Base-by-base conservation (phyloP, 2,797 vertebrate genomes). In the Halcyon smyrnensis region DNA sequence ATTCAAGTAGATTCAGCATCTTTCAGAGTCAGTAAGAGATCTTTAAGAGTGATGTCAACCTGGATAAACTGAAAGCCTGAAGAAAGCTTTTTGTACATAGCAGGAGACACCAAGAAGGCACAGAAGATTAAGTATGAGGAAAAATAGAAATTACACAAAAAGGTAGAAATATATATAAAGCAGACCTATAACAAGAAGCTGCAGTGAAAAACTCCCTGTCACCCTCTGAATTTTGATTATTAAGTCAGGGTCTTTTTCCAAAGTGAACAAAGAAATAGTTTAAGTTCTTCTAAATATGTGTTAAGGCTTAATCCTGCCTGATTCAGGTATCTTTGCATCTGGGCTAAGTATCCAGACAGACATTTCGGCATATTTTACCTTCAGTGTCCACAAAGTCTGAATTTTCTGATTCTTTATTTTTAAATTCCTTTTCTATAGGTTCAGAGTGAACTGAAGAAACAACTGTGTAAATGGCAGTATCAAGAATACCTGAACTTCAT, bases 371-470 rank as follows among this genome's bases (percentile, higher is more conserved):
- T 20, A 10, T 90, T 77, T 91, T 48, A n/a, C 23, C 15, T 87
- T 32, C n/a, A 32, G 0, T 6, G 6, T 2, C 20, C 14, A n/a
- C 10, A 32, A 24, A 24, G 1, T 21, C 13, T 34, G 19, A 6
- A 27, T 45, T 86, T 87, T n/a, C 32, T 59, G 16, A 45, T 41
- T 63, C n/a, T 57, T 14, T 76, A 20, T 17, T 68, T 67, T 36
- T 20, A 5, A 62, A 39, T 82, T 36, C 39, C 18, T 71, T 65
- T 86, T 32, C n/a, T 46, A 1, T 5, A 99, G 99, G 99, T 99
- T 50, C 99, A 99, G 87, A 91, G 98, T 2, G 99, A 99, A 96
- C 97, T 99, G 88, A 98, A 98, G 91, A 98, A 98, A 17, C 98
- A 98, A 36, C 94, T 99, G 54, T 97, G 98, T 94, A 98, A 93